A percentile compares a stretch with the other conserved stretches of the same genome.
These are phyloP conservation scores for Rhingia campestris DNA, from an alignment of 2,888 invertebrate species.

Conservation along the genomic window DNA sequence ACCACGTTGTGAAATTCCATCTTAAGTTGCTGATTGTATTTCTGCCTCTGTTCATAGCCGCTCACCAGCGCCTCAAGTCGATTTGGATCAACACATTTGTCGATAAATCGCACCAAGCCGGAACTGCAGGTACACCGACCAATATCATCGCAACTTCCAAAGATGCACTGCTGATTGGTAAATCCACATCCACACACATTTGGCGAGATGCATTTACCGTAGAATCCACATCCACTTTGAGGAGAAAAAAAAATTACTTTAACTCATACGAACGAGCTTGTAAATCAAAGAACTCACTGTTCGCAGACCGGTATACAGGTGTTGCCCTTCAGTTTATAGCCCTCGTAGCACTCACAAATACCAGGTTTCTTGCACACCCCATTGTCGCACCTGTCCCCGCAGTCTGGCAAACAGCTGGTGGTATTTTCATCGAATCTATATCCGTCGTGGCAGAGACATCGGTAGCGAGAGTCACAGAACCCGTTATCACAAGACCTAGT, in stretches of 20 bases:
- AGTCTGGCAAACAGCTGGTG: constrained; percentile 79
- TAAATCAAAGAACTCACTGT: constrained; percentile 75
- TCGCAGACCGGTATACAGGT: constrained; percentile 81
- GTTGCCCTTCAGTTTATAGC: constrained; percentile 81
- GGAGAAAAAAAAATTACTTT: background rate
- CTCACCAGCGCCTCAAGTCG: constrained; percentile 71
- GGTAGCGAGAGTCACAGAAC: constrained; percentile 82
- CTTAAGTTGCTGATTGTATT: constrained; percentile 76
- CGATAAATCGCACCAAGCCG: constrained; percentile 77
- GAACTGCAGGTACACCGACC: constrained; percentile 78
- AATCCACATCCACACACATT: constrained; percentile 81
- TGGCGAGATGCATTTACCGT: constrained; percentile 80
- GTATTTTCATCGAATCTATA: constrained; percentile 78
- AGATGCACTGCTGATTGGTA: constrained; percentile 76
- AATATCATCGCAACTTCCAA: constrained; percentile 76
- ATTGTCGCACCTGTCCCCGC: constrained; percentile 81
- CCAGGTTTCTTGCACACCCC: constrained; percentile 86
- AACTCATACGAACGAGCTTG: too few species aligned
- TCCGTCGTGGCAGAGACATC: constrained; percentile 81
- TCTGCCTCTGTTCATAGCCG: constrained; percentile 70
- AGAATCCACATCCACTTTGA: constrained; percentile 78
- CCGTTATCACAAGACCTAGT: constrained; percentile 82
- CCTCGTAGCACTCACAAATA: constrained; percentile 85
- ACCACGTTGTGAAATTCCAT: constrained; percentile 79
- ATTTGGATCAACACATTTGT: constrained; percentile 76